These are phyloP conservation scores for Astropecten irregularis DNA, from an alignment of 53 echinoderm and acorn worm genomes.

Conservation along the genomic window DNA sequence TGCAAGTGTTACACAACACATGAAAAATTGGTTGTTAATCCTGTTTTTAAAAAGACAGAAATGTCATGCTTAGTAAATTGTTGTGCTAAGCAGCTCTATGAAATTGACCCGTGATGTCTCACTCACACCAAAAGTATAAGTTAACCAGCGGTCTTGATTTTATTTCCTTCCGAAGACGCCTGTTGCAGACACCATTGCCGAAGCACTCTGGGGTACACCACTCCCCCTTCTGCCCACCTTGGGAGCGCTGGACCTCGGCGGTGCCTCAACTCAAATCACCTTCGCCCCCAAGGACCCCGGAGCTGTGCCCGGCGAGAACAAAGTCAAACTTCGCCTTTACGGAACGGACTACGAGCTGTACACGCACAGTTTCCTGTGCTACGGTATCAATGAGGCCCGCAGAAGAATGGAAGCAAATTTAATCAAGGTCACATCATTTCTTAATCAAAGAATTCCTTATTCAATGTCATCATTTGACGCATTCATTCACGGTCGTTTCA, in stretches of 20 bases:
- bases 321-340: conserved; percentile 26
- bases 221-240: not conserved
- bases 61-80: too few relatives aligned
- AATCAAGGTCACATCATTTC: conserved; percentile 44
- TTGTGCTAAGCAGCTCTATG: too few relatives aligned
- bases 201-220: conserved; percentile 7
- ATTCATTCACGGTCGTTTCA: too few relatives aligned
- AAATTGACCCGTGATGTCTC: too few relatives aligned
- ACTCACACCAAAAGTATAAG: too few relatives aligned
- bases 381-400: conserved; percentile 33
- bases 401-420: conserved; percentile 28
- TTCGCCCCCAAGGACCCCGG: conserved; percentile 27
- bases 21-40: too few relatives aligned
- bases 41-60: too few relatives aligned
- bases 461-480: too few relatives aligned
- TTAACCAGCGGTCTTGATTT: too few relatives aligned
- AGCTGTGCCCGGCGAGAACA: conserved; percentile 20
- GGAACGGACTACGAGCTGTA: conserved; percentile 37
- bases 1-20: too few relatives aligned
- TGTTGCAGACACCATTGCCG: not conserved
- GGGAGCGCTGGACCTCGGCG: conserved; percentile 43
- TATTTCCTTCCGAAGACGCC: too few relatives aligned
- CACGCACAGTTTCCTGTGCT: conserved; percentile 45
- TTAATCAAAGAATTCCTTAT: too few relatives aligned
- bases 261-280: conserved; percentile 44